Evolutionary conservation across 2,797 vertebrate species (phyloP), one percentile per base, ranked within the genome.

Genomic region (Cyprinodon diabolis): DNA sequence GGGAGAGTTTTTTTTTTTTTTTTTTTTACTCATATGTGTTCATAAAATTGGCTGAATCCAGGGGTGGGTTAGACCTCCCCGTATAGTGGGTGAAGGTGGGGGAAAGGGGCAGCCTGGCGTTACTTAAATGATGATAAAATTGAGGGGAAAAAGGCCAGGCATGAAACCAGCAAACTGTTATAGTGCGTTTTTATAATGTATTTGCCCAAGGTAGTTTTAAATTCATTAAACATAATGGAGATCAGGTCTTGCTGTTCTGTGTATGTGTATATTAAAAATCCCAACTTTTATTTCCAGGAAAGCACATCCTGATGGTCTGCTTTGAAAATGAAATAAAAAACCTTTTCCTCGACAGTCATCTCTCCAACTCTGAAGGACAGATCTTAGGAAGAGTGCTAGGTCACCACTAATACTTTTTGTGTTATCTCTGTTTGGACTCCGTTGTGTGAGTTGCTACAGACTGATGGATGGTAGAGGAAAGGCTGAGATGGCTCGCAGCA

Each of bases 401-500:
- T 79, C 66, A 3, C 49, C 0, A 1, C 56, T 66, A 74, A 81
- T 56, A 55, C 69, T 60, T 40, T 66, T 71, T 68, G 71, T 82
- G 58, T 78, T 49, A 56, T 60, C 54, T 79, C 51, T 71, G 71
- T 78, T 77, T 76, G 73, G 68, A 23, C 68, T 58, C 54, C 70
- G 52, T 71, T 69, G 77, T 71, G 43, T 55, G 54, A 70, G 74
- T 72, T 69, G 78, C 68, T 77, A 37, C 37, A 68, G 58, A n/a
- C 19, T 81, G 83, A 75, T 87, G 77, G 75, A 84, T 75, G 72
- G 69, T 58, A 48, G 74, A 77, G 68, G 66, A 71, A 71, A 63
- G 72, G 84, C 80, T 87, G 78, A 84, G 76, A 81, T 76, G 77
- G 84, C 69, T 77, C 60, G 48, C 49, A 74, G 76, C 54, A 74